Evolutionary conservation across 1,140 invertebrate species (phyloP).

Genomic region (Thaumetopoea pityocampa): DNA sequence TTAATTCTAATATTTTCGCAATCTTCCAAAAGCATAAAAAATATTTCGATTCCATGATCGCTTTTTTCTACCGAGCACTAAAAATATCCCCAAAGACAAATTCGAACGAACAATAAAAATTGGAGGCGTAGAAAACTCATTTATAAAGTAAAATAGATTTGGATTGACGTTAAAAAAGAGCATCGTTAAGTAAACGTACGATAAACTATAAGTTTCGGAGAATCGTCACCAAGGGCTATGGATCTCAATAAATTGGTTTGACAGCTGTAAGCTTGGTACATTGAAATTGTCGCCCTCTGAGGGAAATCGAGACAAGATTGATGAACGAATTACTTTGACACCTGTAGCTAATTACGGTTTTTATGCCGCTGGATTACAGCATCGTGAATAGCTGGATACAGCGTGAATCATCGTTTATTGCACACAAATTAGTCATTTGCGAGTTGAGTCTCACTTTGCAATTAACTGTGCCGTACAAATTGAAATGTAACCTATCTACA

Average conservation of each 20-base stretch:
- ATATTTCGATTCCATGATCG: too few relatives aligned
- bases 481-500: too few relatives aligned
- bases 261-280: slow-evolving; percentile 24
- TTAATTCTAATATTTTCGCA: too few relatives aligned
- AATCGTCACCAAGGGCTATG: slow-evolving; percentile 24
- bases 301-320: slow-evolving; percentile 5
- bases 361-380: background rate
- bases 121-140: slow-evolving; percentile 8
- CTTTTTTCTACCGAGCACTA: too few relatives aligned
- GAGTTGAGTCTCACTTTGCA: too few relatives aligned
- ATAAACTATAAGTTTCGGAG: slow-evolving; percentile 16
- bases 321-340: background rate
- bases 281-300: slow-evolving; percentile 24
- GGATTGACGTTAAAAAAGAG: slow-evolving; percentile 16
- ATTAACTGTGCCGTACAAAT: too few relatives aligned
- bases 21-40: too few relatives aligned
- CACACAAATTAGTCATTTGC: too few relatives aligned
- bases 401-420: too few relatives aligned
- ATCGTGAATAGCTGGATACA: too few relatives aligned
- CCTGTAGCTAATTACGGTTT: slow-evolving; percentile 2
- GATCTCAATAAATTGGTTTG: slow-evolving; percentile 40
- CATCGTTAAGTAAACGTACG: slow-evolving; percentile 13
- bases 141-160: slow-evolving; percentile 16
- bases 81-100: too few relatives aligned
- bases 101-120: too few relatives aligned